Conservation (phyloP, 2,797 vertebrate genomes). For the Morelia viridis region DNA sequence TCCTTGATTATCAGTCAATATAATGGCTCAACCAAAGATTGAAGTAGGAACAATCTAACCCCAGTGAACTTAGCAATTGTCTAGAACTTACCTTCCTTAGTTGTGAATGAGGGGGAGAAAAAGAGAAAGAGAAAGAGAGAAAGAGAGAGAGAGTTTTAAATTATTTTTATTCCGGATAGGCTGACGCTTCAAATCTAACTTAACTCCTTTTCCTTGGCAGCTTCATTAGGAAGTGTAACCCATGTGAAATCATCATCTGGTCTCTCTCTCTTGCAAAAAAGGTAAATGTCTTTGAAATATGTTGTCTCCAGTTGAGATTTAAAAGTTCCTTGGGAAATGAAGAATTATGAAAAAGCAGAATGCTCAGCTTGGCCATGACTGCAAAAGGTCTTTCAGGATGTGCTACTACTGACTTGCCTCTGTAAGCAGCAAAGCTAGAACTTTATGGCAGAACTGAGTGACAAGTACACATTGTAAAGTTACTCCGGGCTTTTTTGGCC, state of each 20-base stretch:
- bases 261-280: fast-evolving
- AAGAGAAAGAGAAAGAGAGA: neutral
- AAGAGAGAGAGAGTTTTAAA: neutral
- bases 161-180: too few relatives aligned
- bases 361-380: too few relatives aligned
- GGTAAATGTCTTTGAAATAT: constrained; percentile 30
- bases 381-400: too few relatives aligned
- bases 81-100: neutral
- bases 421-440: too few relatives aligned
- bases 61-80: neutral
- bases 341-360: neutral
- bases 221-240: neutral
- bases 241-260: neutral
- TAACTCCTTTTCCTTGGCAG: constrained; percentile 48
- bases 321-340: neutral
- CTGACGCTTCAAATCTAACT: neutral
- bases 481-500: too few relatives aligned
- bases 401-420: too few relatives aligned
- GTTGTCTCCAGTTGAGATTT: neutral
- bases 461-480: too few relatives aligned
- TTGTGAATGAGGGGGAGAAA: neutral
- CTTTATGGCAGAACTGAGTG: too few relatives aligned
- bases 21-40: neutral
- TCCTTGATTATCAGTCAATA: neutral
- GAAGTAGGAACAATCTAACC: neutral